These are phyloP conservation scores for Scytalopus superciliaris DNA, from an alignment of 2,113 vertebrate species.

Conservation along the genomic window DNA sequence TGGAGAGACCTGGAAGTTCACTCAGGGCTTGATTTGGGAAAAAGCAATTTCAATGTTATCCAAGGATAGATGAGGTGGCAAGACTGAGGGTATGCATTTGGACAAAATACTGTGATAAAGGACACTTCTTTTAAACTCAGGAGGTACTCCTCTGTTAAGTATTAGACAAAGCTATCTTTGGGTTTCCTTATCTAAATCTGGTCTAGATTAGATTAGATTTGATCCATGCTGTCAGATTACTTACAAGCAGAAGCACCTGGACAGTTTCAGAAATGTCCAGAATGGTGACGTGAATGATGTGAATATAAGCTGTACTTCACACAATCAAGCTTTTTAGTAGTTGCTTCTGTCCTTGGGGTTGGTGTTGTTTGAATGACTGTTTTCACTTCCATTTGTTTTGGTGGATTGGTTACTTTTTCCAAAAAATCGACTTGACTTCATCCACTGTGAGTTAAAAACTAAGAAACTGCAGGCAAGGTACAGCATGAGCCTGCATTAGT, in stretches of 20 bases:
- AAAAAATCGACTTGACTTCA: neutral
- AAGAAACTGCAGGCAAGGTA: neutral
- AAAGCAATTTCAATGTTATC: neutral
- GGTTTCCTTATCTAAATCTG: neutral
- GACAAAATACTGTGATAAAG: neutral
- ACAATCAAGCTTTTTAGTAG: neutral
- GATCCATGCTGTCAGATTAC: neutral
- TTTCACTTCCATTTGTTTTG: neutral
- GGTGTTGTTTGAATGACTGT: neutral
- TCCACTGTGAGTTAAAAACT: neutral
- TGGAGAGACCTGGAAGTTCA: slow-evolving; percentile 31
- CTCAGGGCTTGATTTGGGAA: neutral
- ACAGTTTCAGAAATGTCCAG: neutral
- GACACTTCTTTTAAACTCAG: neutral
- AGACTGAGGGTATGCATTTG: neutral
- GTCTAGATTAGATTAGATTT: neutral
- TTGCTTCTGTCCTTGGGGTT: neutral
- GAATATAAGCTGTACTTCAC: neutral
- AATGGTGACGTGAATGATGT: neutral
- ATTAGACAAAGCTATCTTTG: neutral
- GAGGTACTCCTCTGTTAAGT: neutral
- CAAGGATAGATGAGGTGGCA: slow-evolving; percentile 1
- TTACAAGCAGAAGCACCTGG: neutral
- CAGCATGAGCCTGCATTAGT: neutral
- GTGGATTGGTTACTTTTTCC: neutral